phyloP scores from a whole-genome alignment of 2,113 vertebrate species.

The Machaerirhynchus nigripectus region DNA sequence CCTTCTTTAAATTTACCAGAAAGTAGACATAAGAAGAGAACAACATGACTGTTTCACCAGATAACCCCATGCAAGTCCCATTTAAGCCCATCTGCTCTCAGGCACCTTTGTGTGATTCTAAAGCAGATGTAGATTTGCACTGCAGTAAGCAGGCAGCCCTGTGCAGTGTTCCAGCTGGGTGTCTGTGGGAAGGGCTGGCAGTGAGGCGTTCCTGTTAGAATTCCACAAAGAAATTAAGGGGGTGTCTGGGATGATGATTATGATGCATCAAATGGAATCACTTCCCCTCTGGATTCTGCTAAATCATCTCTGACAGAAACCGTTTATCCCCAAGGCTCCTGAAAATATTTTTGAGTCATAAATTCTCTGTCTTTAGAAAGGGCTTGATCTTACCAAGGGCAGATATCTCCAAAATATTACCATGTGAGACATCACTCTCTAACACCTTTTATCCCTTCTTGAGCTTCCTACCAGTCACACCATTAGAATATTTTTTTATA shows the following conservation, averaged over 20 bases:
- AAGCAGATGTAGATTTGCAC: neutral
- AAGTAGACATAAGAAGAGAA: neutral
- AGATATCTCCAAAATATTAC: neutral
- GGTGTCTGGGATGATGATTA: neutral
- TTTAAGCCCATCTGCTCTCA: neutral
- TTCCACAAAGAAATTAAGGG: neutral
- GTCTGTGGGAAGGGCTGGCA: neutral
- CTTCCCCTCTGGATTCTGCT: neutral
- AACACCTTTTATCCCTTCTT: neutral
- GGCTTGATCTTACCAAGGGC: neutral
- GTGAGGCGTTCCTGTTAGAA: rapidly evolving
- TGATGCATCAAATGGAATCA: neutral
- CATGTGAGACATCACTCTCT: neutral
- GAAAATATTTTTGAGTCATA: constrained; percentile 3
- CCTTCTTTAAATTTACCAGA: neutral
- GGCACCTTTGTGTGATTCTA: neutral
- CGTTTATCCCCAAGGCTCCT: neutral
- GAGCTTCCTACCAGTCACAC: neutral
- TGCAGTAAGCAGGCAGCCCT: neutral
- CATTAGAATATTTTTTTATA: neutral
- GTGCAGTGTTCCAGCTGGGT: neutral
- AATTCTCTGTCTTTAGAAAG: neutral
- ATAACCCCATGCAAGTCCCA: neutral
- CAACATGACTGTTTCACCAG: neutral
- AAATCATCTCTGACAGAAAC: constrained; percentile 34